These are phyloP conservation scores for Melinaea marsaeus DNA, from an alignment of 2,888 invertebrate species.

Conservation along the genomic window DNA sequence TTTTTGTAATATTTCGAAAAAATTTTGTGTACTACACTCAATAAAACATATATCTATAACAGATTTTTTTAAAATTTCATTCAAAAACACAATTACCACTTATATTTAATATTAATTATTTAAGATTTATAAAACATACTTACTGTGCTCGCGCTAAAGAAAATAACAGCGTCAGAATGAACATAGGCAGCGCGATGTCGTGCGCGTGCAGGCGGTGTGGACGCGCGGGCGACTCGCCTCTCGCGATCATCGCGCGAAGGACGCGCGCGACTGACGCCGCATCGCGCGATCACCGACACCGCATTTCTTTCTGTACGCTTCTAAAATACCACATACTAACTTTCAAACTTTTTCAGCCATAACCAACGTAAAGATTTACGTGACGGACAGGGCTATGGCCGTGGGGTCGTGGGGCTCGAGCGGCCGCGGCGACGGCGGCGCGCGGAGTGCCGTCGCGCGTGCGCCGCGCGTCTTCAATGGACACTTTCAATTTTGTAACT, in stretches of 20 bases:
- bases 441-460: conserved; percentile 71
- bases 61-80: no score
- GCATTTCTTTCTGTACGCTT: conserved; percentile 24
- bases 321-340: conserved; percentile 17
- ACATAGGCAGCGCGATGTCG: conserved; percentile 41
- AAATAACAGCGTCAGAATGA: conserved; percentile 47
- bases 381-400: conserved; percentile 37
- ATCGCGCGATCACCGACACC: conserved; percentile 60
- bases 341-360: conserved; percentile 20
- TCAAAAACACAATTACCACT: no score
- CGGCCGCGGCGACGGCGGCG: conserved; percentile 56
- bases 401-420: conserved; percentile 53
- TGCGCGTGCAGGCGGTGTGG: conserved; percentile 38
- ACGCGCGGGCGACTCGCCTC: conserved; percentile 50
- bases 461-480: conserved; percentile 50
- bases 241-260: conserved; percentile 69
- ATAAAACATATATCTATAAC: no score
- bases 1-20: no score
- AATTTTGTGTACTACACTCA: no score
- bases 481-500: conserved; percentile 34
- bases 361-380: conserved; percentile 22
- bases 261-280: conserved; percentile 51
- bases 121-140: conserved; percentile 39
- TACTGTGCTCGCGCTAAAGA: conserved; percentile 57
- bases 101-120: background rate